These are phyloP conservation scores for Clepsis dumicolana DNA, from an alignment of 2,888 invertebrate genomes.

Conservation along the genomic window DNA sequence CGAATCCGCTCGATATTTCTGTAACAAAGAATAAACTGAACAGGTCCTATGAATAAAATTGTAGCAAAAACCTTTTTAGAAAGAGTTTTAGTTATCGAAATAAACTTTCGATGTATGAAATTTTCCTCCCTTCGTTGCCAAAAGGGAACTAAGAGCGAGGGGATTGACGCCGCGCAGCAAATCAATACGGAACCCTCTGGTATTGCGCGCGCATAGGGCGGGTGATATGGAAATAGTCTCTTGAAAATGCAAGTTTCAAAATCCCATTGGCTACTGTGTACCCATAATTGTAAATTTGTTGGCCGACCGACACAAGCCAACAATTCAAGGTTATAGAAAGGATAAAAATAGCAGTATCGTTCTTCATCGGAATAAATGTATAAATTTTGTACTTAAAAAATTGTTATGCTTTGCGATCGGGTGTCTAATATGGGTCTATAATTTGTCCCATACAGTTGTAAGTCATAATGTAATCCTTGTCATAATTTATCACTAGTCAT, in stretches of 20 bases:
- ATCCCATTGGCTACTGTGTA: not conserved
- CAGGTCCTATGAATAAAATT: not conserved
- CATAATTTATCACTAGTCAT: no score
- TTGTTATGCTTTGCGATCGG: no score
- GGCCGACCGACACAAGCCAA: not conserved
- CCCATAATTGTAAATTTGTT: not conserved
- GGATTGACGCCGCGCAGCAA: conserved; percentile 64
- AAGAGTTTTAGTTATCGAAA: conserved; percentile 42
- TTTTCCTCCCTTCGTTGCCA: conserved; percentile 61
- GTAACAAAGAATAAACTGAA: conserved; percentile 12
- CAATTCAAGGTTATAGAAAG: not conserved
- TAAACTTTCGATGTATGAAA: conserved; percentile 55
- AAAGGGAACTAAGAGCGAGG: conserved; percentile 62
- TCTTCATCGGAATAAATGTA: not conserved
- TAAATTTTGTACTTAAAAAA: not conserved
- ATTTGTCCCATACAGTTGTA: no score
- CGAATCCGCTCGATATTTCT: conserved; percentile 36
- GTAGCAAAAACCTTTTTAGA: not conserved
- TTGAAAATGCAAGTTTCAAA: conserved; percentile 22
- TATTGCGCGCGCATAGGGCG: conserved; percentile 72
- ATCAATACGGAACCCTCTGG: conserved; percentile 75
- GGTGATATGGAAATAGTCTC: conserved; percentile 37
- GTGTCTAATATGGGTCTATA: no score
- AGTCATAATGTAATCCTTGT: no score
- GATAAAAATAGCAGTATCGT: not conserved